Conservation (phyloP, 2,888 invertebrate species). For the Amorpha juglandis region DNA sequence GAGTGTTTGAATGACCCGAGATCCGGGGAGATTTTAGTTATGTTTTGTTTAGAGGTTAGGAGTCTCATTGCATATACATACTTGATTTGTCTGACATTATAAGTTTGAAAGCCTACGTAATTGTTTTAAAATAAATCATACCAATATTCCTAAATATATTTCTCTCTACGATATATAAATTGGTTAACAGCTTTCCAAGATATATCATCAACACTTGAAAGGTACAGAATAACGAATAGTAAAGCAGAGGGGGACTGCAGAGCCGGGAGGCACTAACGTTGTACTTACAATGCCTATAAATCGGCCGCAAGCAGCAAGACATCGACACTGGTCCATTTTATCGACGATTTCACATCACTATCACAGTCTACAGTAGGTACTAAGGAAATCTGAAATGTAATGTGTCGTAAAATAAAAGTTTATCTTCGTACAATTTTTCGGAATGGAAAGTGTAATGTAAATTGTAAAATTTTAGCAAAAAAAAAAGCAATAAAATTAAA, state of each 20-base stretch:
- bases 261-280: neutral
- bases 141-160: neutral
- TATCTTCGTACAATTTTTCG: neutral
- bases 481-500: too few species aligned
- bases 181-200: neutral
- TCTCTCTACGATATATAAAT: neutral
- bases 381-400: neutral
- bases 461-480: too few species aligned
- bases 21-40: too few species aligned
- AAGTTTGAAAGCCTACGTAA: too few species aligned
- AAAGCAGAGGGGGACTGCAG: neutral
- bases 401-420: neutral
- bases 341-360: conserved; percentile 55
- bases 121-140: too few species aligned
- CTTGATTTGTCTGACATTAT: too few species aligned
- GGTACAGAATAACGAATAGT: neutral
- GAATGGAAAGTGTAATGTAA: too few species aligned
- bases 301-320: conserved; percentile 34
- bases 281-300: conserved; percentile 45
- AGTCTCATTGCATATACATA: too few species aligned
- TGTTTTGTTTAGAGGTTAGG: too few species aligned
- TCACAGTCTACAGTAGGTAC: neutral
- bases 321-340: conserved; percentile 44
- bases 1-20: too few species aligned
- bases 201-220: neutral